A percentile compares a stretch with the other conserved stretches of the same genome.
Conservation (phyloP, 2,888 invertebrate genomes). For the Notocelia uddmanniana region DNA sequence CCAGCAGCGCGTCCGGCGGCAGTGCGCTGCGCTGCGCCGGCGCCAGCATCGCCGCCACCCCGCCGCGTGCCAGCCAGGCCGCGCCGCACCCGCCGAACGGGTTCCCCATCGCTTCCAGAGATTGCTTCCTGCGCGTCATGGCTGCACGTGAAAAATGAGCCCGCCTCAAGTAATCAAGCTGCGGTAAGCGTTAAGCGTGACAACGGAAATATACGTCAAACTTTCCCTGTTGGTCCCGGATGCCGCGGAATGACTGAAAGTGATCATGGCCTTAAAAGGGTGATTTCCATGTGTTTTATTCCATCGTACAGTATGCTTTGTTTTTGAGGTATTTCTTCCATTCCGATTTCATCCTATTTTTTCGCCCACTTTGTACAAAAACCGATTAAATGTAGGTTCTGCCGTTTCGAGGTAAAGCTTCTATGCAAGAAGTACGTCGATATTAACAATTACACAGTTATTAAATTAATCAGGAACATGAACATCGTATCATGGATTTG, state of each 20-base stretch:
- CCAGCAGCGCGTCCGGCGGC: constrained; percentile 93
- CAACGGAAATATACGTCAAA: not conserved
- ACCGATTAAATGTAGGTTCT: too few species aligned
- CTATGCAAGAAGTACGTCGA: not conserved
- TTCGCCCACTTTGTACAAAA: too few species aligned
- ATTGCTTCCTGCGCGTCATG: constrained; percentile 86
- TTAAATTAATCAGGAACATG: too few species aligned
- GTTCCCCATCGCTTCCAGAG: constrained; percentile 84
- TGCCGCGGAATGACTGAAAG: not conserved
- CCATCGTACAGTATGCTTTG: too few species aligned
- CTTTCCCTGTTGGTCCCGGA: not conserved
- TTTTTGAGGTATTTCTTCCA: too few species aligned
- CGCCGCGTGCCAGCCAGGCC: constrained; percentile 76
- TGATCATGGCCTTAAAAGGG: not conserved
- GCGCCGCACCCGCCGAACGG: constrained; percentile 86
- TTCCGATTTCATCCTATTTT: too few species aligned
- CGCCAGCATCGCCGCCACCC: constrained; percentile 80
- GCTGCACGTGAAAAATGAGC: constrained; percentile 68
- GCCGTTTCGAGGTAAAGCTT: too few species aligned
- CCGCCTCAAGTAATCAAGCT: constrained; percentile 27
- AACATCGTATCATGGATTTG: too few species aligned
- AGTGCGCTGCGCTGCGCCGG: constrained; percentile 84
- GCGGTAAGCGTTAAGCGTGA: constrained; percentile 23
- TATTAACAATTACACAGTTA: not conserved
- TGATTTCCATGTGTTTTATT: not conserved